A percentile compares a stretch with the other conserved stretches of the same genome.
These are phyloP conservation scores for Eubucco bourcierii DNA, from an alignment of 2,113 vertebrate genomes.

Conservation along the genomic window DNA sequence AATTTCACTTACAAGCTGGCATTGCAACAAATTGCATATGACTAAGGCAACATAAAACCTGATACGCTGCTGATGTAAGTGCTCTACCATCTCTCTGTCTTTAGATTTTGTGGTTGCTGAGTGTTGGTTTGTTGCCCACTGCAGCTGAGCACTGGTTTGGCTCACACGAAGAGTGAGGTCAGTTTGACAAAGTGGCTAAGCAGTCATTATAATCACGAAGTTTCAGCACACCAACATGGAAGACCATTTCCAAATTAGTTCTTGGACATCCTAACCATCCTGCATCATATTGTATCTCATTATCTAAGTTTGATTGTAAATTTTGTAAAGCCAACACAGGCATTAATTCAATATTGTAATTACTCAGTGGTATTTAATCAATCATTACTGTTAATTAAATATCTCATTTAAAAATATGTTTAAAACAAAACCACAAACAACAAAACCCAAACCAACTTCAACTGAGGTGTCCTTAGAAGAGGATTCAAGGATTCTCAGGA, in stretches of 20 bases:
- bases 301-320: neutral
- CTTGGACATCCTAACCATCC: neutral
- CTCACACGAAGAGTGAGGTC: neutral
- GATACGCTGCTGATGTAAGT: neutral
- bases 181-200: neutral
- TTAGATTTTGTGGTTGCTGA: neutral
- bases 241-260: neutral
- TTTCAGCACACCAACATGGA: neutral
- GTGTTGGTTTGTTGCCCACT: neutral
- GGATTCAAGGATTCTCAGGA: neutral
- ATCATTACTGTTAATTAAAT: neutral
- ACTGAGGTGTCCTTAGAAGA: neutral
- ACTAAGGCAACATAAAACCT: neutral
- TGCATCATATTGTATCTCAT: neutral
- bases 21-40: neutral
- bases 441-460: neutral
- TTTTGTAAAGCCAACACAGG: neutral
- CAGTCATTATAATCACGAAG: neutral
- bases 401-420: neutral
- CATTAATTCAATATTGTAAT: neutral
- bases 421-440: neutral
- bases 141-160: neutral
- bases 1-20: neutral
- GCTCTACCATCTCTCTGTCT: neutral
- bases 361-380: neutral